Evolutionary conservation across 2,888 invertebrate genomes (phyloP).

Genomic region (Dryobotodes eremita): DNA sequence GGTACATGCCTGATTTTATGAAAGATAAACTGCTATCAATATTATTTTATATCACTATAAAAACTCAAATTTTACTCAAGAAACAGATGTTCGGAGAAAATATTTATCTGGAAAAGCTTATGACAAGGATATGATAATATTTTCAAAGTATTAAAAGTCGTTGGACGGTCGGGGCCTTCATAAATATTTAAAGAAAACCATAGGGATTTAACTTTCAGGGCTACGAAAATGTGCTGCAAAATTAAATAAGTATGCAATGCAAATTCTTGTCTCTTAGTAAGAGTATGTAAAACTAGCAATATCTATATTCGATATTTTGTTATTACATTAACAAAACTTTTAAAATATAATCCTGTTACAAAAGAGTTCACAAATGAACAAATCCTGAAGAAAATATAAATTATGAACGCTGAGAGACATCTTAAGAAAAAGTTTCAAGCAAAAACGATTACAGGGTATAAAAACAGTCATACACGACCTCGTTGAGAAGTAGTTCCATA

Average conservation of each 20-base stretch:
- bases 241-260: constrained; percentile 64
- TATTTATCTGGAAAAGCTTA: constrained; percentile 76
- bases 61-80: constrained; percentile 66
- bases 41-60: constrained; percentile 55
- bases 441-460: constrained; percentile 47
- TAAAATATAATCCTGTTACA: constrained; percentile 2
- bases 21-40: constrained; percentile 36
- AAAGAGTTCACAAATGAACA: constrained; percentile 15
- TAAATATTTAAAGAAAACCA: constrained; percentile 87
- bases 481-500: constrained; percentile 39
- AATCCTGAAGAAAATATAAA: constrained; percentile 40
- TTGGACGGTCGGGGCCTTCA: constrained; percentile 81
- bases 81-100: constrained; percentile 69
- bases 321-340: background rate
- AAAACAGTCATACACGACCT: constrained; percentile 56
- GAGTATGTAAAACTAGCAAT: constrained; percentile 28
- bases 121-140: constrained; percentile 81
- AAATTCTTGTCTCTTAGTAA: constrained; percentile 35
- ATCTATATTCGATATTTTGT: constrained; percentile 21
- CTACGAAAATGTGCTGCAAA: constrained; percentile 73
- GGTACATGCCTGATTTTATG: constrained; percentile 23
- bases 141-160: constrained; percentile 83
- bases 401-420: constrained; percentile 20
- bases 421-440: constrained; percentile 40
- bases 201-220: constrained; percentile 82